phyloP scores from a whole-genome alignment of 1,140 invertebrate species.

The Xylocopa sonorina region DNA sequence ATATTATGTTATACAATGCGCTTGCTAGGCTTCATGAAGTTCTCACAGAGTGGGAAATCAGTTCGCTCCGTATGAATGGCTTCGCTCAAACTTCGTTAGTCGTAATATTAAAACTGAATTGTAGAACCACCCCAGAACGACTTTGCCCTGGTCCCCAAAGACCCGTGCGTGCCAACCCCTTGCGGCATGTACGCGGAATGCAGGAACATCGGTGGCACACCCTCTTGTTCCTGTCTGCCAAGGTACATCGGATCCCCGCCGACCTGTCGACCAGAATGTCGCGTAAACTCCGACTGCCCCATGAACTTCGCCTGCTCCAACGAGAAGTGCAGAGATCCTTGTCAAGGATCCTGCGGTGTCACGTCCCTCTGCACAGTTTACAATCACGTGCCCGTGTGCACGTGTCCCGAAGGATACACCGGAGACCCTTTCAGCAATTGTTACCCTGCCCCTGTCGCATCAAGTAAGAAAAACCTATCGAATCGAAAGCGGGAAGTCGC shows the following conservation, averaged over 20 bases:
- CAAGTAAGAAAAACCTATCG: conserved; percentile 56
- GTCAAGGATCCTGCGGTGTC: conserved; percentile 87
- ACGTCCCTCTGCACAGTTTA: conserved; percentile 87
- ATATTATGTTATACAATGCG: too few relatives aligned
- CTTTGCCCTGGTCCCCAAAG: conserved; percentile 54
- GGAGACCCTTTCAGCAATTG: conserved; percentile 90
- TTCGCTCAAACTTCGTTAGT: background rate
- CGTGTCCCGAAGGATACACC: conserved; percentile 86
- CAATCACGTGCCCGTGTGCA: conserved; percentile 87
- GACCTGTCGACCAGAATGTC: conserved; percentile 88
- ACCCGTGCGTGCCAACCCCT: conserved; percentile 79
- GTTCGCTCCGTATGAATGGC: background rate
- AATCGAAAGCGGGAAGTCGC: background rate
- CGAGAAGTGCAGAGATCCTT: conserved; percentile 88
- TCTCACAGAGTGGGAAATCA: background rate
- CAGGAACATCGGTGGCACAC: conserved; percentile 71
- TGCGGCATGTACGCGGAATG: conserved; percentile 82
- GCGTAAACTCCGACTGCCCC: conserved; percentile 86
- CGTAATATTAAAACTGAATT: conserved; percentile 31
- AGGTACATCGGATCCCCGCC: conserved; percentile 88
- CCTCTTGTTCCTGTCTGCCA: conserved; percentile 85
- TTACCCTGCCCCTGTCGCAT: conserved; percentile 72
- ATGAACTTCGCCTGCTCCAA: conserved; percentile 85
- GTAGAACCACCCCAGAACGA: conserved; percentile 46
- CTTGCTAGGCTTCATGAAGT: background rate